phyloP scores from a whole-genome alignment of 1,140 invertebrate genomes.

The Ostrea edulis region DNA sequence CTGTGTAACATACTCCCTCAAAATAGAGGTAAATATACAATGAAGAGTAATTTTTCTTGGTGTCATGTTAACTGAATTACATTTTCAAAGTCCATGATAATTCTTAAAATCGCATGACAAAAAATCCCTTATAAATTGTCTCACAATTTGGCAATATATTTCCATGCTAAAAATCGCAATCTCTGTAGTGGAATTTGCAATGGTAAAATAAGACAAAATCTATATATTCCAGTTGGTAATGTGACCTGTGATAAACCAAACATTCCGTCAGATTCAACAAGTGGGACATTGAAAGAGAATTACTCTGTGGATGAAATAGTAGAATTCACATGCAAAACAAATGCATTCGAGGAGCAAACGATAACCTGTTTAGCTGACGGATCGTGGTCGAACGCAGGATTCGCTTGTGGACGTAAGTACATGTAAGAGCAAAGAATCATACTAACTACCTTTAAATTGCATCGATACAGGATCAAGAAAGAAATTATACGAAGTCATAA shows the following conservation, averaged over 20 bases:
- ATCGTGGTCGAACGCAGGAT: background rate
- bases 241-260: background rate
- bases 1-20: conserved; percentile 1
- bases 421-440: background rate
- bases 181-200: too few relatives aligned
- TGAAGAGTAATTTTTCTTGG: too few relatives aligned
- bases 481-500: too few relatives aligned
- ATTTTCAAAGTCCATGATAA: too few relatives aligned
- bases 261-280: background rate
- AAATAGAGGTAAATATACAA: background rate
- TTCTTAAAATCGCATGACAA: too few relatives aligned
- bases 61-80: too few relatives aligned
- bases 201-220: too few relatives aligned
- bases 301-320: conserved; percentile 3
- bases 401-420: background rate
- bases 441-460: too few relatives aligned
- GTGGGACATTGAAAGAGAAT: background rate
- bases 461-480: too few relatives aligned
- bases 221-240: background rate
- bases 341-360: background rate
- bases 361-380: background rate
- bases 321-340: background rate
- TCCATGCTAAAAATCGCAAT: too few relatives aligned
- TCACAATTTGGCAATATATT: too few relatives aligned
- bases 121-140: too few relatives aligned